These are phyloP conservation scores for Hystrix brachyura DNA, from an alignment of 2,113 vertebrate genomes.

Conservation along the genomic window DNA sequence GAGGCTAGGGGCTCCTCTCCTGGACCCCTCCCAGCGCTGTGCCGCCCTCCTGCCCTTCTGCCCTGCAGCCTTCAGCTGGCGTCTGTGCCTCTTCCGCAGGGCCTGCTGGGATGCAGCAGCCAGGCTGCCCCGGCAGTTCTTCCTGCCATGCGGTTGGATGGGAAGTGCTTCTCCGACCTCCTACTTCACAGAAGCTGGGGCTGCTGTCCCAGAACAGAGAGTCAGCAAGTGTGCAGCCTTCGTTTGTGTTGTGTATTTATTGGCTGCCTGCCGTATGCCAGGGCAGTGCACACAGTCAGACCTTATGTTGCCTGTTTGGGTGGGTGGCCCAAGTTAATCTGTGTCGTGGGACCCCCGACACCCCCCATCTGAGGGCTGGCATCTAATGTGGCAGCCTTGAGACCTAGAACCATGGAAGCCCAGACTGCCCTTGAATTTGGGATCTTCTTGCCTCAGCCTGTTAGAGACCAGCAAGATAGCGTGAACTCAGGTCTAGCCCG, in stretches of 20 bases:
- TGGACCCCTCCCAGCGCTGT: background rate
- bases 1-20: background rate
- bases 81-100: fast-evolving
- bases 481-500: fast-evolving
- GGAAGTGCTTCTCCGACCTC: background rate
- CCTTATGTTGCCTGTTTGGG: fast-evolving
- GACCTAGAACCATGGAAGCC: background rate
- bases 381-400: fast-evolving
- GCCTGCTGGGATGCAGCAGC: background rate
- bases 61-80: fast-evolving
- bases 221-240: fast-evolving
- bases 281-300: background rate
- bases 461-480: background rate
- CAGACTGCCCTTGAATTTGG: background rate
- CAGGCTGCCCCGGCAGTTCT: fast-evolving
- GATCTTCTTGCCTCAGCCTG: background rate
- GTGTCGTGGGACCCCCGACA: fast-evolving
- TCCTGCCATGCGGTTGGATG: background rate
- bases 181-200: background rate
- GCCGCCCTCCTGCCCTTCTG: fast-evolving
- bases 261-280: background rate
- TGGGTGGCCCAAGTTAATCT: fast-evolving
- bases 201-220: background rate
- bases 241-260: fast-evolving
- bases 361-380: background rate